Evolutionary conservation across 2,888 invertebrate genomes (phyloP), one percentile per base, ranked within the genome.

Genomic region (Phragmatobia fuliginosa): DNA sequence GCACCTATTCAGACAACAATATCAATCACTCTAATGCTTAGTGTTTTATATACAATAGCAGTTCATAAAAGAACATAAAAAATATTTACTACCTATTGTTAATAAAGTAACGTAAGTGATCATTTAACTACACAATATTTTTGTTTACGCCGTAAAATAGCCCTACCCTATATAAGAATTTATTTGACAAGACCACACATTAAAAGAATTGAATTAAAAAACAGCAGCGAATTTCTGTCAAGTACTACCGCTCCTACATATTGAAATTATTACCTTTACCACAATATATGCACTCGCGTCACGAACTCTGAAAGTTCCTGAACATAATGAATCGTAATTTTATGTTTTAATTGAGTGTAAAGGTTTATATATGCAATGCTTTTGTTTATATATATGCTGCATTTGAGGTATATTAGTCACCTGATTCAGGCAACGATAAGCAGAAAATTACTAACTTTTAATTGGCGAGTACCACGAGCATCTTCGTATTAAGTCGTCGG

Each of bases 341-440:
- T 72, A 74, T 76, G 68, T 82, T 83, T 82, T 84, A 83, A 84
- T 84, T 83, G 81, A 75, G 78, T 82, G 82, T 80, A 83, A 83
- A 76, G 69, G 74, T 74, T 76, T 76, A 72, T 58, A 45, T 69
- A 59, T 62, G 62, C 76, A 76, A 75, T 82, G 72, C 74, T 67
- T 78, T 62, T 71, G n/a, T n/a, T n/a, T n/a, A n/a, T n/a, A n/a
- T n/a, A n/a, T n/a, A n/a, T n/a, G n/a, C n/a, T n/a, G n/a, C 68
- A 73, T 75, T 78, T 64, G 74, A 67, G 56, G 73, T 76, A 18
- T 41, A 75, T 82, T 71, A 68, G 73, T 80, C 70, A 74, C 67
- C 71, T 70, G 79, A 79, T 81, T 75, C 71, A 71, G 70, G 71
- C 65, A 70, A 61, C 78, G 78, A 80, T 80, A 80, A 67, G 25